These are phyloP conservation scores for fruit fly (Drosophila melanogaster) DNA, from an alignment of 1,140 invertebrate genomes.

Conservation along the genomic window Release_6_plus_ISO1_MT NT_033777.3:6332501-6333000, in stretches of 20 bases:
- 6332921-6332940: conserved; percentile 58
- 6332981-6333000: conserved; percentile 71
- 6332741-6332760: conserved; percentile 80
- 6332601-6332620: conserved; percentile 16
- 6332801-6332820: conserved; percentile 68
- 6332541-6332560: conserved; percentile 33
- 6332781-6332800: conserved; percentile 68
- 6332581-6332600: conserved; percentile 58
- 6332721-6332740: conserved; percentile 75
- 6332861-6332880: conserved; percentile 54
- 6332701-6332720: conserved; percentile 61
- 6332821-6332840: conserved; percentile 26
- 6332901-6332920: conserved; percentile 74
- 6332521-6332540: conserved; percentile 28
- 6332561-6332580: conserved; percentile 79
- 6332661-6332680: conserved; percentile 69
- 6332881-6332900: conserved; percentile 53
- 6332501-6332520: conserved; percentile 38
- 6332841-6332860: conserved; percentile 16
- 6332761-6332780: conserved; percentile 62
- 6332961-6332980: background rate
- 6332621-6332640: conserved; percentile 42
- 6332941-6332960: conserved; percentile 64
- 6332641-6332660: conserved; percentile 20
- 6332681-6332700: conserved; percentile 62